Evolutionary conservation across 2,797 vertebrate genomes (phyloP).

Genomic region (Melanotaenia trifasciata): DNA sequence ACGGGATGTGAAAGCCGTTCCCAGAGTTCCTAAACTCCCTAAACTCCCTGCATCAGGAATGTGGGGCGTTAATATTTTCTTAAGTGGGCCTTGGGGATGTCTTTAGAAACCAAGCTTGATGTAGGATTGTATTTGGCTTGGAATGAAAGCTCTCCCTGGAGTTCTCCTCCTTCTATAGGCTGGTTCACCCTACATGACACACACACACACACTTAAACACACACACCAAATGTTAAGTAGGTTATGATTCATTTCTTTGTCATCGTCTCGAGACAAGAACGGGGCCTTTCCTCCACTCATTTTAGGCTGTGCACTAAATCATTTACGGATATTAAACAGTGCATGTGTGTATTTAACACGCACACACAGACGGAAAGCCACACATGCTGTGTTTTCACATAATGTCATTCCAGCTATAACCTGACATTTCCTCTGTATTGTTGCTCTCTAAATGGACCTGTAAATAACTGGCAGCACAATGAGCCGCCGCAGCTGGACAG

Average conservation of each 20-base stretch:
- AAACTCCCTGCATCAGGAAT: slow-evolving; percentile 58
- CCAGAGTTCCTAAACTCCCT: slow-evolving; percentile 41
- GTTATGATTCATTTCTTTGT: slow-evolving; percentile 78
- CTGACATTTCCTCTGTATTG: slow-evolving; percentile 74
- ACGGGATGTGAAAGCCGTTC: slow-evolving; percentile 41
- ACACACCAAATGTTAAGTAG: slow-evolving; percentile 64
- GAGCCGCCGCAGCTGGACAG: slow-evolving; percentile 31
- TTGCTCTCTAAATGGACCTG: slow-evolving; percentile 66
- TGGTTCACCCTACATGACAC: slow-evolving; percentile 63
- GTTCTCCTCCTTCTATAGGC: slow-evolving; percentile 66
- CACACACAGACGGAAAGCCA: slow-evolving; percentile 33
- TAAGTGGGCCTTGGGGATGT: slow-evolving; percentile 75
- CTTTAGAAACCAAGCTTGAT: slow-evolving; percentile 72
- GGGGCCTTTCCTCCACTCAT: slow-evolving; percentile 45
- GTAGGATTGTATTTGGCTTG: slow-evolving; percentile 80
- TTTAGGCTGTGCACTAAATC: slow-evolving; percentile 65
- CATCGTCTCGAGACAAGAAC: slow-evolving; percentile 70
- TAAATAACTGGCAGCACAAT: slow-evolving; percentile 71
- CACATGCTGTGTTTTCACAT: slow-evolving; percentile 17
- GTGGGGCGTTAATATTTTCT: slow-evolving; percentile 70
- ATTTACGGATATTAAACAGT: slow-evolving; percentile 55
- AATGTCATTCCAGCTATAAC: slow-evolving; percentile 53
- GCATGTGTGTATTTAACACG: too few relatives aligned
- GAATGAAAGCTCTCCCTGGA: slow-evolving; percentile 75
- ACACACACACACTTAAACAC: slow-evolving; percentile 13